These are phyloP conservation scores for Ditylenchus dipsaci DNA, from an alignment of 1,140 invertebrate genomes.

Conservation along the genomic window DNA sequence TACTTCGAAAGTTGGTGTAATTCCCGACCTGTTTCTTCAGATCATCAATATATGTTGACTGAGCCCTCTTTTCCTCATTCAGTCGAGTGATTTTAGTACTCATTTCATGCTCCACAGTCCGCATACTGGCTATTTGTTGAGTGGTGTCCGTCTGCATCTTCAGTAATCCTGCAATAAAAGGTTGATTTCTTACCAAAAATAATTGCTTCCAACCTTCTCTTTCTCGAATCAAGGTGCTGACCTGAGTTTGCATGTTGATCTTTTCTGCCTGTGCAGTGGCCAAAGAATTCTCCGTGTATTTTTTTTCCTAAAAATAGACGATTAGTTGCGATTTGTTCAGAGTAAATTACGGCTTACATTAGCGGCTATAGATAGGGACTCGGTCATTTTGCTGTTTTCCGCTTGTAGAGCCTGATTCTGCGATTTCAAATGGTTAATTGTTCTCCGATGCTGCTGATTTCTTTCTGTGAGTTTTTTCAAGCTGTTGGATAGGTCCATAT, in stretches of 20 bases:
- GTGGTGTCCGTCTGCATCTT: too few species aligned
- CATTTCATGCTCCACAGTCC: too few species aligned
- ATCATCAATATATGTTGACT: neutral
- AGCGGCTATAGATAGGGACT: slow-evolving; percentile 7
- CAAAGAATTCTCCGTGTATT: neutral
- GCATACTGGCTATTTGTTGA: too few species aligned
- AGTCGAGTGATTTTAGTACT: neutral
- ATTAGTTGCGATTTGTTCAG: neutral
- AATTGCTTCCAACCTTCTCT: too few species aligned
- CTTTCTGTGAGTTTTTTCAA: neutral
- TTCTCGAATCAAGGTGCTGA: too few species aligned
- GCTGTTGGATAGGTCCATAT: neutral
- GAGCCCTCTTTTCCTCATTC: neutral
- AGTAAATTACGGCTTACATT: neutral
- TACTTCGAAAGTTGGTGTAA: neutral
- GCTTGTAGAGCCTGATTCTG: neutral
- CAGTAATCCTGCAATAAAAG: too few species aligned
- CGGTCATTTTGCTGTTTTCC: neutral
- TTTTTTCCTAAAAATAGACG: too few species aligned
- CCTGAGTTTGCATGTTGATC: neutral
- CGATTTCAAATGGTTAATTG: neutral
- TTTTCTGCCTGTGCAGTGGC: neutral
- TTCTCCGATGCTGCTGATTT: neutral
- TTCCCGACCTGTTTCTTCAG: neutral
- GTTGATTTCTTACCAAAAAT: too few species aligned